Base-by-base conservation (phyloP, 2,888 invertebrate genomes). In the Eupithecia vulgata region DNA sequence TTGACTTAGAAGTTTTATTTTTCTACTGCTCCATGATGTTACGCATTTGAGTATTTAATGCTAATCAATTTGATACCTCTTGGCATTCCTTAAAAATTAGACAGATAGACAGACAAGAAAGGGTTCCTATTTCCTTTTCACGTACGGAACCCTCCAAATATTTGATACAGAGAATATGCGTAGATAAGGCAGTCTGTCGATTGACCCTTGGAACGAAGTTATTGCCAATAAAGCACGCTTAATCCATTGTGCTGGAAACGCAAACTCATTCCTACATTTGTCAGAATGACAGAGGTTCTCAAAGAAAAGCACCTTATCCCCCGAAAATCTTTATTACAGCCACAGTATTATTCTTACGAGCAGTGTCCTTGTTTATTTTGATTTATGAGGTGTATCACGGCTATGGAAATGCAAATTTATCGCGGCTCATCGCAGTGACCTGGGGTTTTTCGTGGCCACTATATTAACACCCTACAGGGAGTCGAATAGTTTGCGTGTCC, bases 401-500 rank as follows among this genome's bases (percentile, higher is more conserved):
- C 37, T 67, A 64, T 74, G 67, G 69, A 72, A 74, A 79, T 76
- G 76, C 68, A 78, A 76, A 79, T 78, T 75, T 76, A 76, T 77
- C 78, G 74, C 73, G 76, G 71, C 71, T 67, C 68, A 68, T 42
- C 76, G 69, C 68, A 68, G 71, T 73, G 64, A 70, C 71, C 71
- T 71, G 74, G 71, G 66, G 66, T 69, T 71, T 71, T 67, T 71
- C 45, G 67, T 85, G 80, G 80, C 83, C 84, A 85, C 84, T 86
- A 88, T 91, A 91, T 92, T 91, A 92, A 88, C 89, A 87, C 88
- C 87, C 87, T 84, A 73, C 75, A 75, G 64, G 73, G 77, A 76
- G 74, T 70, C 78, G 80, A 78, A 80, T 21, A 81, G 85, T 79
- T 92, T 81, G 91, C 91, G 92, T 91, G 91, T 83, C 81, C 82